Percentiles rank a stretch among this genome's conserved stretches.
phyloP scores from a whole-genome alignment of 2,113 vertebrate species.

The Porphyrio hochstetteri region DNA sequence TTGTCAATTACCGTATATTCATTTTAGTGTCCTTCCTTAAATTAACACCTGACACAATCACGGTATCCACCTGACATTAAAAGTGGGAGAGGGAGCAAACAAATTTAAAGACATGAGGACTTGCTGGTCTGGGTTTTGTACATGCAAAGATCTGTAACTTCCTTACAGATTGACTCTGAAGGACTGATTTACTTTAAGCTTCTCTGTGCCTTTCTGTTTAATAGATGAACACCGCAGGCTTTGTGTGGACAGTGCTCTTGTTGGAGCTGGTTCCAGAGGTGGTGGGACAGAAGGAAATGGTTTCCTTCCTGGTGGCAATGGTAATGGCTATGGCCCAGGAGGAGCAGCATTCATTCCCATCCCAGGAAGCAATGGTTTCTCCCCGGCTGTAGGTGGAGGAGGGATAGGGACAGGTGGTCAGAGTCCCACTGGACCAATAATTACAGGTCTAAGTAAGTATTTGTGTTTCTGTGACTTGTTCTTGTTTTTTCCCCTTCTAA shows the following conservation, averaged over 20 bases:
- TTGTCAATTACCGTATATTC: neutral
- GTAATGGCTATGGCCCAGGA: conserved; percentile 63
- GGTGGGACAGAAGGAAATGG: conserved; percentile 60
- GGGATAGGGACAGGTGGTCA: conserved; percentile 69
- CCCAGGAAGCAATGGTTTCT: conserved; percentile 77
- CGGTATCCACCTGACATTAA: neutral
- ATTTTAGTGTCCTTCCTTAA: neutral
- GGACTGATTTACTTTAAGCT: neutral
- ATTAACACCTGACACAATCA: neutral
- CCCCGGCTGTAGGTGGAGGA: conserved; percentile 57
- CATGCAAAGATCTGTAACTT: neutral
- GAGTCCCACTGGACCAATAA: conserved; percentile 54
- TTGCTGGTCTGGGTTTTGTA: neutral
- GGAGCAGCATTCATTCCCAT: conserved; percentile 74
- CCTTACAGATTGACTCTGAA: neutral
- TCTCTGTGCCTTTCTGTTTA: neutral
- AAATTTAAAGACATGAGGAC: neutral
- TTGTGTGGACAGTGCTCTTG: conserved; percentile 72
- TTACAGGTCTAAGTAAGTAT: conserved; percentile 79
- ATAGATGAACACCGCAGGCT: conserved; percentile 82
- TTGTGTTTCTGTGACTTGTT: neutral
- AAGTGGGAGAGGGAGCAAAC: neutral
- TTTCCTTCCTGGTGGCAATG: conserved; percentile 57
- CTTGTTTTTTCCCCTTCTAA: neutral
- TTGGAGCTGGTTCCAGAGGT: conserved; percentile 67